Base-by-base conservation (phyloP, 2,888 invertebrate species). In the Drosophila paranaensis region DNA sequence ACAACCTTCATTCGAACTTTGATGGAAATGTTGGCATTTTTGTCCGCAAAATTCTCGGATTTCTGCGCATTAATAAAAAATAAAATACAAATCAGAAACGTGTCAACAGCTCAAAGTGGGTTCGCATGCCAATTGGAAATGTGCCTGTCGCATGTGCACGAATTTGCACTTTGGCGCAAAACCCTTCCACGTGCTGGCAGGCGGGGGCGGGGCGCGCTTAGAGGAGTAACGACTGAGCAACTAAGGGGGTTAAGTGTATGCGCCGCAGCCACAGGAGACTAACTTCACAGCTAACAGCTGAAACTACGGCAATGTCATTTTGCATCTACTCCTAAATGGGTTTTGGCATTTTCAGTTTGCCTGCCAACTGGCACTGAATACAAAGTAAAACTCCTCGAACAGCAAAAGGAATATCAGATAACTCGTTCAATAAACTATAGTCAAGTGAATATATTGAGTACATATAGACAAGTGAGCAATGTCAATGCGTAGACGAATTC, bases 1-100 rank as follows among this genome's bases (percentile, higher is more conserved):
- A 40, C 37, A 39, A 40, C 37, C 43, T 63, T 53, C 13, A n/a
- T 71, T 69, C 73, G 66, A 73, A 77, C 77, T 89, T 84, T 85
- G 88, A 89, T 79, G 64, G 73, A 89, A 89, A 62, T 87, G 79
- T 79, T 87, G 74, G 71, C 82, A 82, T 64, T 89, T 85, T 85
- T 89, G 40, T 53, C 66, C 60, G 46, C 74, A 76, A 84, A 78
- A 67, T 61, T 50, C 33, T 50, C 20, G 60, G 54, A 73, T 83
- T 81, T 83, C 56, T 65, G 65, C 63, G 77, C 83, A 88, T 86
- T 82, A 83, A 73, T 76, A 87, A 67, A 76, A 77, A 79, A 73
- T 64, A 77, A 67, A 67, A 72, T 63, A 30, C 76, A 82, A 82
- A 71, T 71, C 83, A 74, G 67, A 77, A 67, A 76, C 81, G 79